Evolutionary conservation across 2,113 vertebrate species (phyloP).

Genomic region (Strix uralensis): DNA sequence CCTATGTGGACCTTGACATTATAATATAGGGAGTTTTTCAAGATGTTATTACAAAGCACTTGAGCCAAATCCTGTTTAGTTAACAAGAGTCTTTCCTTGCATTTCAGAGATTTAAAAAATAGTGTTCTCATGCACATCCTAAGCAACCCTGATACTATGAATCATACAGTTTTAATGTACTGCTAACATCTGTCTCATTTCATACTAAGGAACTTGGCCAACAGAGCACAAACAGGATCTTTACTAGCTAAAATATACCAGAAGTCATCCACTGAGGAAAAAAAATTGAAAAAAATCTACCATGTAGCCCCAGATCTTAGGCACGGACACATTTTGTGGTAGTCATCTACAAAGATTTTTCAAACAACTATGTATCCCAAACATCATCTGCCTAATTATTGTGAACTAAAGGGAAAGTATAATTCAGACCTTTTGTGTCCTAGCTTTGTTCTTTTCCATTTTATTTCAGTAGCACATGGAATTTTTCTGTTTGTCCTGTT

Average conservation of each 20-base stretch:
- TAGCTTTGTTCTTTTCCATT: background rate
- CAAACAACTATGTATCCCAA: background rate
- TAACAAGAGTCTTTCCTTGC: background rate
- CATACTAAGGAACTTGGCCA: background rate
- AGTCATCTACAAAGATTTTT: background rate
- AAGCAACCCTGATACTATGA: background rate
- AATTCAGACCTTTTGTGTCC: background rate
- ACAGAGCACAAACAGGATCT: background rate
- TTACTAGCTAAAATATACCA: background rate
- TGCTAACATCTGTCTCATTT: background rate
- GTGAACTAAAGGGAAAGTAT: background rate
- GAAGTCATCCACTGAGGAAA: background rate
- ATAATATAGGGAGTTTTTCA: background rate
- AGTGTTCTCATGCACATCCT: background rate
- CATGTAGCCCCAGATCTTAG: background rate
- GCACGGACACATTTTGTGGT: background rate
- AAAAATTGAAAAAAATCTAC: background rate
- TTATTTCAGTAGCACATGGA: background rate
- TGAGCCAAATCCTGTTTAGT: background rate
- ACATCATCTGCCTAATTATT: background rate
- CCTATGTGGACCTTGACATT: background rate
- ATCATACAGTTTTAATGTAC: background rate
- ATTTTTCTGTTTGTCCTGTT: background rate
- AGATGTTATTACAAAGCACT: background rate
- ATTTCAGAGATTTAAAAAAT: background rate